Conservation (phyloP, 2,113 vertebrate genomes). For the Brachyistius frenatus region DNA sequence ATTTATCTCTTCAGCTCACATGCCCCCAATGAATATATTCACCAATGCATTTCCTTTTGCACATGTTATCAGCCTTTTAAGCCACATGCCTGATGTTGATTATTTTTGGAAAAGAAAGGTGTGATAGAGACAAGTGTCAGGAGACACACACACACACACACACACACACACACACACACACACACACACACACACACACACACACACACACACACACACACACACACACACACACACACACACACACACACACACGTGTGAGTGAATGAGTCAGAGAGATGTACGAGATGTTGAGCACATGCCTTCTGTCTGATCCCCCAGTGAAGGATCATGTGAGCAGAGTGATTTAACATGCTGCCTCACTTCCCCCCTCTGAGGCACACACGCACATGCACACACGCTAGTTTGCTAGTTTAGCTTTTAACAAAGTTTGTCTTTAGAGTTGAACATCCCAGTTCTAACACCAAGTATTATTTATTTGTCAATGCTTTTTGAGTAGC, state of each 20-base stretch:
- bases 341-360: conserved; percentile 55
- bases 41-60: background rate
- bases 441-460: background rate
- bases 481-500: background rate
- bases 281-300: conserved; percentile 53
- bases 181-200: background rate
- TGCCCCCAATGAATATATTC: background rate
- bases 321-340: conserved; percentile 74
- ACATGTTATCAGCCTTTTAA: background rate
- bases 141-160: background rate
- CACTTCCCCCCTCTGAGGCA: conserved; percentile 49
- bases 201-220: background rate
- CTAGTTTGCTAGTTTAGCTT: background rate
- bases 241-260: background rate
- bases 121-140: conserved; percentile 27
- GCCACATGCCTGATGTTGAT: background rate
- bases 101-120: conserved; percentile 33
- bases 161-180: conserved; percentile 1
- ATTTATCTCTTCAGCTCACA: background rate
- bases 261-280: conserved; percentile 26
- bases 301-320: conserved; percentile 53
- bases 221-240: conserved; percentile 8
- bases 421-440: background rate
- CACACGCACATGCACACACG: conserved; percentile 12
- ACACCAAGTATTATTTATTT: background rate